These are phyloP conservation scores for Embidobia sp. DNA, from an alignment of 2,888 invertebrate species.

Conservation along the genomic window DNA sequence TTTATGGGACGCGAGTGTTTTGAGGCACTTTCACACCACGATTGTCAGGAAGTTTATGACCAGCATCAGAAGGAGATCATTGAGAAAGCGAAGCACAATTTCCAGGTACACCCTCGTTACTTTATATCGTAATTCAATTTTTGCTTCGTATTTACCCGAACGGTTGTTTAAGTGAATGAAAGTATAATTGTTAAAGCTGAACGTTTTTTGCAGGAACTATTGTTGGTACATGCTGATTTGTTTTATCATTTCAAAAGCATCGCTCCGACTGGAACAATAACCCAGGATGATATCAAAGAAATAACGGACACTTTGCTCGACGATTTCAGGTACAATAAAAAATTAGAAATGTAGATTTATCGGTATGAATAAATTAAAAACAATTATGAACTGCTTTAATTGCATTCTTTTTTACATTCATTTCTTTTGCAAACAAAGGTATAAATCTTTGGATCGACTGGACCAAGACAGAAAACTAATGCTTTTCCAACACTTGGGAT, in stretches of 20 bases:
- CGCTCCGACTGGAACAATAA: constrained; percentile 94
- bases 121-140: neutral
- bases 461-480: constrained; percentile 97
- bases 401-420: constrained; percentile 2
- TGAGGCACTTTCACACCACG: constrained; percentile 93
- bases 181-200: too few species aligned
- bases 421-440: constrained; percentile 83
- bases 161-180: neutral
- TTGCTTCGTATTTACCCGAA: neutral
- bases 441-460: constrained; percentile 95
- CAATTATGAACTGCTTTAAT: too few species aligned
- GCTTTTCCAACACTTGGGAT: constrained; percentile 96
- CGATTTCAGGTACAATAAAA: constrained; percentile 88
- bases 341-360: too few species aligned
- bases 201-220: constrained; percentile 86
- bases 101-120: constrained; percentile 84
- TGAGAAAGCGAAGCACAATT: constrained; percentile 93
- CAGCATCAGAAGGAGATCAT: constrained; percentile 95
- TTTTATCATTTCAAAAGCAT: constrained; percentile 96
- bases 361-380: too few species aligned
- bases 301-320: constrained; percentile 95
- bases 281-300: constrained; percentile 96
- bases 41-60: constrained; percentile 96
- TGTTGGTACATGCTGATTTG: constrained; percentile 95
- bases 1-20: constrained; percentile 98